Evolutionary conservation across 2,888 invertebrate genomes (phyloP).

Genomic region (Drosophila niveifrons): DNA sequence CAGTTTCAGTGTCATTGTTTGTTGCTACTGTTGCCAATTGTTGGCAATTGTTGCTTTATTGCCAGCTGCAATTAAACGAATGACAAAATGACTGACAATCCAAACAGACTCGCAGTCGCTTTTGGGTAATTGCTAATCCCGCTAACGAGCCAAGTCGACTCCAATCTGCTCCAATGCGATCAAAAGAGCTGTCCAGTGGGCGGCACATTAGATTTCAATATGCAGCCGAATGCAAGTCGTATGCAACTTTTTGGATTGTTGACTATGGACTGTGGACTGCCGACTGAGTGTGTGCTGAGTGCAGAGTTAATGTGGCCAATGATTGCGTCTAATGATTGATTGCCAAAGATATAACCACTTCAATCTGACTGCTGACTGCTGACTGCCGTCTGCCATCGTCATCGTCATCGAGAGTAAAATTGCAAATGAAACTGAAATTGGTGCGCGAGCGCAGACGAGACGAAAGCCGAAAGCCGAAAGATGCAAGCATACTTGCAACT

Average conservation of each 20-base stretch:
- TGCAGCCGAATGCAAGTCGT: slow-evolving; percentile 10
- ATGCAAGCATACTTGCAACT: slow-evolving; percentile 9
- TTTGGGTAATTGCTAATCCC: slow-evolving; percentile 80
- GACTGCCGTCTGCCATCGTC: slow-evolving; percentile 16
- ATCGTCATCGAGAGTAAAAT: slow-evolving; percentile 66
- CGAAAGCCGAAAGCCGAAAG: slow-evolving; percentile 36
- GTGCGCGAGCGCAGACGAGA: slow-evolving; percentile 26
- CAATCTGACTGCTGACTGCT: slow-evolving; percentile 19
- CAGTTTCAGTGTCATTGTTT: slow-evolving; percentile 35
- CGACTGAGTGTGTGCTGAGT: slow-evolving; percentile 39
- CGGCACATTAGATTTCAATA: slow-evolving; percentile 80
- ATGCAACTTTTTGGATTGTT: slow-evolving; percentile 43
- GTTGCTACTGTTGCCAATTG: slow-evolving; percentile 44
- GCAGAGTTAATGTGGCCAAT: slow-evolving; percentile 75
- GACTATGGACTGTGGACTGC: slow-evolving; percentile 4
- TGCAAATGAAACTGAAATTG: slow-evolving; percentile 77
- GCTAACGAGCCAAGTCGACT: slow-evolving; percentile 62
- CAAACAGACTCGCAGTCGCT: slow-evolving; percentile 49
- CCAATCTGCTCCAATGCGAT: not conserved
- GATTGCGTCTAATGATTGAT: slow-evolving; percentile 79
- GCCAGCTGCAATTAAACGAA: slow-evolving; percentile 76
- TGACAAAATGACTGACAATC: slow-evolving; percentile 80
- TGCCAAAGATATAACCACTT: slow-evolving; percentile 68
- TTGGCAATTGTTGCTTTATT: slow-evolving; percentile 24
- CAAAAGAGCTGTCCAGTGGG: slow-evolving; percentile 68